These are phyloP conservation scores for Holothuria glaberrima DNA, from an alignment of 35 echinoderm and acorn worm genomes.

Conservation along the genomic window DNA sequence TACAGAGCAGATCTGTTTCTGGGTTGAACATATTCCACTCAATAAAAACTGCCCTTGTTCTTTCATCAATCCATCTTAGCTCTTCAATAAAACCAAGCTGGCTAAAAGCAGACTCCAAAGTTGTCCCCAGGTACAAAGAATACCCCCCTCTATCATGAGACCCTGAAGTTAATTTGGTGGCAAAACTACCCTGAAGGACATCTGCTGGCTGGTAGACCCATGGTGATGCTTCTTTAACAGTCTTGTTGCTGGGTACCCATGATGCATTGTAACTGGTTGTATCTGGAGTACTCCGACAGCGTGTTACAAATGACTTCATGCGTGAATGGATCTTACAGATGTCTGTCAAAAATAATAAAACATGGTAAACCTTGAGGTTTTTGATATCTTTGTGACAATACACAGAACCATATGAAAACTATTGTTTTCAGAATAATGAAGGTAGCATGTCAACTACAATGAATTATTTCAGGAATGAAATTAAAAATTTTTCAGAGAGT, in stretches of 20 bases:
- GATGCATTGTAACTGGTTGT: constrained; percentile 14
- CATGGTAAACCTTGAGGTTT: too few species aligned
- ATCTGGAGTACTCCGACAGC: neutral
- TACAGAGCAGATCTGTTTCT: constrained; percentile 77
- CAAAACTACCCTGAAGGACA: constrained; percentile 62
- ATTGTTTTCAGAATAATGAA: too few species aligned
- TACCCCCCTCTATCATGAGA: constrained; percentile 72
- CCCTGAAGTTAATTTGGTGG: neutral
- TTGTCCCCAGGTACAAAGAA: constrained; percentile 52
- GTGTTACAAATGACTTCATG: neutral
- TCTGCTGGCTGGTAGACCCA: constrained; percentile 66
- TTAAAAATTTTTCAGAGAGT: too few species aligned
- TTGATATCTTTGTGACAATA: too few species aligned
- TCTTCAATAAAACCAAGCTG: constrained; percentile 31
- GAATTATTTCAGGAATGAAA: too few species aligned
- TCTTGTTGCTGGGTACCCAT: constrained; percentile 39
- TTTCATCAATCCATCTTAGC: constrained; percentile 65
- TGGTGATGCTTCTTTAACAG: neutral
- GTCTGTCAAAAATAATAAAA: constrained; percentile 3
- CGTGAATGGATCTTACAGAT: neutral
- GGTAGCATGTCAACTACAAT: too few species aligned
- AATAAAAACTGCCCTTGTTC: constrained; percentile 75
- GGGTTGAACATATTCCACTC: constrained; percentile 93
- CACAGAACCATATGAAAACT: too few species aligned
- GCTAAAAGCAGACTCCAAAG: neutral